Conservation (phyloP, 2,888 invertebrate genomes). For the Ditula angustiorana region DNA sequence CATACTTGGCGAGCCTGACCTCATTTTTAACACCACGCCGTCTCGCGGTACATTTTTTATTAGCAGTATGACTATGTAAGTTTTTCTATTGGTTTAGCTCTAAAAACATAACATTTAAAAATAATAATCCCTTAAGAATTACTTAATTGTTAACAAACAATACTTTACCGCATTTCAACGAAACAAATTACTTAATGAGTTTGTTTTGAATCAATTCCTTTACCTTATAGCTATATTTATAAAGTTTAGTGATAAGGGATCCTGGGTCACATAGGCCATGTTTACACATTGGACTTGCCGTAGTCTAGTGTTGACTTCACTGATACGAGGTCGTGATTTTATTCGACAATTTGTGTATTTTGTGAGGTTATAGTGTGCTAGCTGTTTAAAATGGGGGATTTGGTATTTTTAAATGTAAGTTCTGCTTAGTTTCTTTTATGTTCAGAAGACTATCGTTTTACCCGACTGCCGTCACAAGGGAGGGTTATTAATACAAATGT, state of each 20-base stretch:
- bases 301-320: constrained; percentile 10
- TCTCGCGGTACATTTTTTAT: constrained; percentile 53
- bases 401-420: not conserved
- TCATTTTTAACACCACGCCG: constrained; percentile 67
- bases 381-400: not conserved
- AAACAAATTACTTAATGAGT: constrained; percentile 31
- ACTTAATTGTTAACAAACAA: too few relatives aligned
- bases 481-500: too few relatives aligned
- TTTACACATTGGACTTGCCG: not conserved
- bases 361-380: not conserved
- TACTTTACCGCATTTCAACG: not conserved
- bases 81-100: not conserved
- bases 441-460: not conserved
- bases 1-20: constrained; percentile 75
- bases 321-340: constrained; percentile 20
- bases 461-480: not conserved
- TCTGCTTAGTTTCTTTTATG: not conserved
- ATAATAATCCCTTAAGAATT: too few relatives aligned
- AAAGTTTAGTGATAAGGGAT: constrained; percentile 28
- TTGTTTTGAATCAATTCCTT: constrained; percentile 21
- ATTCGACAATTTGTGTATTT: constrained; percentile 1
- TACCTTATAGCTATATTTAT: too few relatives aligned
- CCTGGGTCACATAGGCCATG: constrained; percentile 18
- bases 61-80: constrained; percentile 1
- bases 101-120: too few relatives aligned